A percentile compares a stretch with the other conserved stretches of the same genome.
These are phyloP conservation scores for Pipistrellus nathusii DNA, from an alignment of 2,797 vertebrate genomes.

Conservation along the genomic window DNA sequence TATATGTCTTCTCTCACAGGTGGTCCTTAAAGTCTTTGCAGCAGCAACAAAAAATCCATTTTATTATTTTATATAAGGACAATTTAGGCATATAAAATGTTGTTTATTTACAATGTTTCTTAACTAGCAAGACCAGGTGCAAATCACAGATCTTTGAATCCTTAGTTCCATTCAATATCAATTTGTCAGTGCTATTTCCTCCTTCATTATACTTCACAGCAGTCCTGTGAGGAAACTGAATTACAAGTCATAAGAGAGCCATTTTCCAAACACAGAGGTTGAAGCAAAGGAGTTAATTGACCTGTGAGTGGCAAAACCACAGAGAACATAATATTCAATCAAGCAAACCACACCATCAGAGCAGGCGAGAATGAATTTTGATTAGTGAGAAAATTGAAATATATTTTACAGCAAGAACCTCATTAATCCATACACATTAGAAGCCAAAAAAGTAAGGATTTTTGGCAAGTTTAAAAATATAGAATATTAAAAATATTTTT, in stretches of 20 bases:
- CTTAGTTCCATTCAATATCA: slow-evolving; percentile 56
- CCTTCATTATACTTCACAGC: slow-evolving; percentile 61
- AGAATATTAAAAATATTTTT: slow-evolving; percentile 3
- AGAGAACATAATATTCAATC: slow-evolving; percentile 68
- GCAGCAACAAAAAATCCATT: not conserved
- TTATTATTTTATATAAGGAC: slow-evolving; percentile 38
- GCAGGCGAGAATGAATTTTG: slow-evolving; percentile 60
- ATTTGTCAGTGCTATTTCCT: slow-evolving; percentile 57
- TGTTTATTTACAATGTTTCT: slow-evolving; percentile 40
- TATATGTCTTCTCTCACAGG: not conserved
- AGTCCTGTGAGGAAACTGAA: slow-evolving; percentile 68
- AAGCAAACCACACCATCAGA: slow-evolving; percentile 48
- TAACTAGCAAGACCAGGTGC: slow-evolving; percentile 66
- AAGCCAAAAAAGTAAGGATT: not conserved
- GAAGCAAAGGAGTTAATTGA: slow-evolving; percentile 72
- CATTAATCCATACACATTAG: slow-evolving; percentile 64
- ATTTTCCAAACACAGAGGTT: slow-evolving; percentile 64
- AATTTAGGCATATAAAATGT: not conserved
- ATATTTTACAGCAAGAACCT: slow-evolving; percentile 55
- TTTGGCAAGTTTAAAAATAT: slow-evolving; percentile 38
- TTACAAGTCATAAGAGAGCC: slow-evolving; percentile 63
- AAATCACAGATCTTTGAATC: slow-evolving; percentile 66
- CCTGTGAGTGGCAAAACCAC: slow-evolving; percentile 67
- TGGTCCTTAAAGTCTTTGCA: not conserved
- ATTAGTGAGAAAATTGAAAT: slow-evolving; percentile 66